Evolutionary conservation across 2,888 invertebrate species (phyloP), one percentile per base, ranked within the genome.

Genomic region (Drosophila basisetae): DNA sequence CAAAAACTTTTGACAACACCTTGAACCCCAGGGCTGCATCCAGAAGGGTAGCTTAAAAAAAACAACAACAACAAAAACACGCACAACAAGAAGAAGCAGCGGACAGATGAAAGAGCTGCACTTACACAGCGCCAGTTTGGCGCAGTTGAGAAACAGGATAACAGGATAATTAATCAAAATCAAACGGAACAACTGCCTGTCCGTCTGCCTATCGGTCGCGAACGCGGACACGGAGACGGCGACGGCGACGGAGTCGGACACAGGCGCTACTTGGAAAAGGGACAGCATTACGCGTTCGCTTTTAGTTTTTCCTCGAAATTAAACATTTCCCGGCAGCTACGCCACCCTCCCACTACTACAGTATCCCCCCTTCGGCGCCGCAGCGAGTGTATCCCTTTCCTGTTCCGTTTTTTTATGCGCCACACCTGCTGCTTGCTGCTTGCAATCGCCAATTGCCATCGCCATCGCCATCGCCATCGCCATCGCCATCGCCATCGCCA

Each of bases 151-250:
- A n/a, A 78, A 66, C 74, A 75, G 75, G 68, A 81, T 83, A 88
- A 88, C 74, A 75, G 75, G 68, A 81, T 83, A 88, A 88, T 88
- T 90, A 91, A 92, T 92, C 92, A 92, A 92, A 92, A 92, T 92
- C 92, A 92, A 91, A 90, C 84, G 82, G 84, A 88, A 91, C 86
- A 89, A 90, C 85, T 82, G 78, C 77, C 82, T 63, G 43, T 52
- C 70, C 55, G 73, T 50, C 68, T 64, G 69, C 58, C 79, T 72
- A 76, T 68, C 77, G 68, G 64, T 63, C 76, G 70, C 56, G 64
- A 22, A 75, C 47, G 50, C 16, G 30, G 0, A 50, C 28, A 2
- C 22, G 43, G 22, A 43, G 22, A 43, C 11, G 4, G 28, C 2
- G 28, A 28, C n/a, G 22, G 43, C 13, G 6, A 1, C 22, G 22